Evolutionary conservation across 2,113 vertebrate species (phyloP).

Genomic region (Elaphurus davidianus): DNA sequence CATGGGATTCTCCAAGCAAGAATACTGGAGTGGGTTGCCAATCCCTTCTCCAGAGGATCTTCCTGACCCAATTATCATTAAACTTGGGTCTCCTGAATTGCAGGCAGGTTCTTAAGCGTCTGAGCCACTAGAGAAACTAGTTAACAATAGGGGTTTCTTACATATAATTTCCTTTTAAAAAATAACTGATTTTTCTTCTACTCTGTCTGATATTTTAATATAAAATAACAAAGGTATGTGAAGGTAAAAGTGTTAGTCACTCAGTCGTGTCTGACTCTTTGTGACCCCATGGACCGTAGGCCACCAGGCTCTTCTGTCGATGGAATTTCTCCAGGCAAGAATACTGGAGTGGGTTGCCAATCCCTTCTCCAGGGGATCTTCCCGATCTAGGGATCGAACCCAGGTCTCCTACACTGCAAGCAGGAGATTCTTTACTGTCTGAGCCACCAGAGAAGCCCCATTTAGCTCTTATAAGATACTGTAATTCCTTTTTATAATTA

Average conservation of each 20-base stretch:
- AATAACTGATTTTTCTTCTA: not conserved
- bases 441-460: not conserved
- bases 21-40: not conserved
- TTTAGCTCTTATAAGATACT: not conserved
- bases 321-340: not conserved
- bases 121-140: not conserved
- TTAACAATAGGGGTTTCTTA: not conserved
- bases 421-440: not conserved
- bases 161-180: not conserved
- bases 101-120: not conserved
- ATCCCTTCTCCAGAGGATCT: not conserved
- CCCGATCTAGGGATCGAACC: not conserved
- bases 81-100: not conserved
- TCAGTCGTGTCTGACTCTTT: not conserved
- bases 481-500: not conserved
- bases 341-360: not conserved
- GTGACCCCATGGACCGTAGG: not conserved
- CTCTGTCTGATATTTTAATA: not conserved
- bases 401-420: not conserved
- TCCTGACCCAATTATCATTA: not conserved
- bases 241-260: not conserved
- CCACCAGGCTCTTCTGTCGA: not conserved
- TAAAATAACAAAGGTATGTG: not conserved
- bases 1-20: not conserved
- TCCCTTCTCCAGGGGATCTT: not conserved